Percentiles rank a stretch among this genome's conserved stretches.
Conservation (phyloP, 1,140 invertebrate genomes). For the Zaprionus vittiger region DNA sequence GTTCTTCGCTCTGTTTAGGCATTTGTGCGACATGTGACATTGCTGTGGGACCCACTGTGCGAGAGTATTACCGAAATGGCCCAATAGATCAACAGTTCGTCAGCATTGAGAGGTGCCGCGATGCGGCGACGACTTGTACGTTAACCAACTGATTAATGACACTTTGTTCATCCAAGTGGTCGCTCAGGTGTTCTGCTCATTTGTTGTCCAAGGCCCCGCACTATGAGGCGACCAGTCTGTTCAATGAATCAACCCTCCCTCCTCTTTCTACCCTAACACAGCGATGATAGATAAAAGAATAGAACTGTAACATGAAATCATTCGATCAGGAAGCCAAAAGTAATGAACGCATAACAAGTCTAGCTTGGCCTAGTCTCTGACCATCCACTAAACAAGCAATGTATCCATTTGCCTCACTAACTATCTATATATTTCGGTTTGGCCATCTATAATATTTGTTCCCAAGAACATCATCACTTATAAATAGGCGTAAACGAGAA, state of each 20-base stretch:
- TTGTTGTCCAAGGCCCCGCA: conserved; percentile 22
- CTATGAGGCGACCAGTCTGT: conserved; percentile 2
- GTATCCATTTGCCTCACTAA: not conserved
- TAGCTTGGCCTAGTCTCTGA: conserved; percentile 1
- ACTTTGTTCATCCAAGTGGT: conserved; percentile 14
- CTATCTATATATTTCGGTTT: conserved; percentile 1
- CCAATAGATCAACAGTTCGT: conserved; percentile 33
- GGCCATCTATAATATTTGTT: conserved; percentile 5
- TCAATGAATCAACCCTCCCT: conserved; percentile 1
- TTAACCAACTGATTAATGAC: conserved; percentile 38
- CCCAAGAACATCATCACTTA: conserved; percentile 58
- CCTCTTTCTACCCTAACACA: too few species aligned
- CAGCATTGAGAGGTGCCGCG: conserved; percentile 19
- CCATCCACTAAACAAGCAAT: not conserved
- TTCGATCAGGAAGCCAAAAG: conserved; percentile 30
- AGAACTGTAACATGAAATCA: conserved; percentile 25
- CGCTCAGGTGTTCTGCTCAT: conserved; percentile 22
- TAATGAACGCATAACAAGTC: conserved; percentile 4
- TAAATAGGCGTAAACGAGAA: conserved; percentile 41
- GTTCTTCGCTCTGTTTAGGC: too few species aligned
- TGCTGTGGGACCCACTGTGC: not conserved
- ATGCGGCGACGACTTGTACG: conserved; percentile 13
- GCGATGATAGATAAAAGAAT: not conserved
- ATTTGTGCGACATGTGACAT: not conserved
- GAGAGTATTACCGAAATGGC: not conserved